Base-by-base conservation (phyloP, 2,113 vertebrate genomes). In the Python bivittatus region DNA sequence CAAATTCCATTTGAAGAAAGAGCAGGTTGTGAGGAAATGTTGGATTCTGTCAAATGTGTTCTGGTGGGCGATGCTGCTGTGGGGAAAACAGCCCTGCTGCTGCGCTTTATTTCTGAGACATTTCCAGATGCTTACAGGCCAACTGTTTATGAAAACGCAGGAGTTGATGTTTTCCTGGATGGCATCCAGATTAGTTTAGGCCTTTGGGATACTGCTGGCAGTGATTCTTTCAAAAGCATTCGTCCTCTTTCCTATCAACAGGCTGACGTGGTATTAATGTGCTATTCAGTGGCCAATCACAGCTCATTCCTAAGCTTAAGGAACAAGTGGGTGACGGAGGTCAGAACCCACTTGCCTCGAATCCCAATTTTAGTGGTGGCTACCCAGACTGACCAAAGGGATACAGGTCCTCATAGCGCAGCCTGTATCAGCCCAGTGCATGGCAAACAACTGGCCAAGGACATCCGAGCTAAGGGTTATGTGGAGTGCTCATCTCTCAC, bases 131-230 rank as follows among this genome's bases (percentile, higher is more conserved):
- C 96, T 86, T 99, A 99, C 95, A 98, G 97, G 96, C 99, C 99
- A 64, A 99, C 99, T 0, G 98, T 99, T n/a, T 99, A 99, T 9
- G 99, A 99, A 89, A 99, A 99, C 93, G 99, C 99, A 0, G 99
- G 99, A 0, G 99, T 99, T 56, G 99, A 99, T 0, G 99, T 99
- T 64, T 99, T 98, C 97, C 98, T 99, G 99, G 99, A 99, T 0
- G 99, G 99, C 1, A 95, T 98, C 60, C 99, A 98, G 96, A 99
- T 99, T 94, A 99, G 98, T 94, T 96, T 99, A 85, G 99, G 99
- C 2, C 98, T 99, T 86, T 99, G 99, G 99, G 99, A 99, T 96
- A 99, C 99, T 0, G 98, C 99, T 0, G 99, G 99, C 48, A 98
- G 98, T 0, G 99, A 99, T 1, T 98, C 98, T 61, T 99, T 99